Evolutionary conservation across 1,140 invertebrate species (phyloP).

Genomic region (Drosophila jambulina): DNA sequence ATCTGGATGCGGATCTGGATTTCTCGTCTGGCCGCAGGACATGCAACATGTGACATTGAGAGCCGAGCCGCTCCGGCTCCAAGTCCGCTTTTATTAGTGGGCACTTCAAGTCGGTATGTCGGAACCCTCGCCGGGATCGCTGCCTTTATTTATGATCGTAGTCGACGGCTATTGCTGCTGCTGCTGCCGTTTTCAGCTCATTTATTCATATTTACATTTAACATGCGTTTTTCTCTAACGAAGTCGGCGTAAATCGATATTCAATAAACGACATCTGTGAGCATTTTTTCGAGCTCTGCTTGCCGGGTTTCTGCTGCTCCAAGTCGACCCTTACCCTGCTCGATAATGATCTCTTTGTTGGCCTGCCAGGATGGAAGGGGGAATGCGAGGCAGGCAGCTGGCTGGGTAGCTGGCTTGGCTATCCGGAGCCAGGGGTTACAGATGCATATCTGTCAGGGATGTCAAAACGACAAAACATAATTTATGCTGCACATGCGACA

Average conservation of each 20-base stretch:
- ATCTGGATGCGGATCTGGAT: constrained; percentile 27
- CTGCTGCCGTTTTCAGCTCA: constrained; percentile 68
- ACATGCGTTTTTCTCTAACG: constrained; percentile 78
- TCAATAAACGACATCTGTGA: constrained; percentile 84
- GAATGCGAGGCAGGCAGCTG: constrained; percentile 35
- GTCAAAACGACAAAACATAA: constrained; percentile 76
- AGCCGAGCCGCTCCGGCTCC: constrained; percentile 30
- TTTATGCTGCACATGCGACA: constrained; percentile 75
- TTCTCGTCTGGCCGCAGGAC: constrained; percentile 58
- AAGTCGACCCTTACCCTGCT: constrained; percentile 49
- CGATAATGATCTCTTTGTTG: constrained; percentile 81
- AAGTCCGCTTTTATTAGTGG: constrained; percentile 25
- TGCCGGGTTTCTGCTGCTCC: constrained; percentile 21
- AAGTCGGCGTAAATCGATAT: constrained; percentile 82
- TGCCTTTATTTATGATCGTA: constrained; percentile 52
- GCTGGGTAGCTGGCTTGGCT: constrained; percentile 31
- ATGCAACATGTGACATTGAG: constrained; percentile 83
- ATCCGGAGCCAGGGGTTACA: constrained; percentile 43
- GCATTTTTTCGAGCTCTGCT: constrained; percentile 62
- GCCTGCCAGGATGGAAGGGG: constrained; percentile 14
- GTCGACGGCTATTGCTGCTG: constrained; percentile 28
- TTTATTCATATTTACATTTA: constrained; percentile 84
- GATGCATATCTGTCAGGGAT: constrained; percentile 79
- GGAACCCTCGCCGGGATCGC: constrained; percentile 14
- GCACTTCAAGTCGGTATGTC: constrained; percentile 18